A percentile compares a stretch with the other conserved stretches of the same genome.
Evolutionary conservation across 2,888 invertebrate genomes (phyloP).

Genomic region (Ectropis crepuscularia): DNA sequence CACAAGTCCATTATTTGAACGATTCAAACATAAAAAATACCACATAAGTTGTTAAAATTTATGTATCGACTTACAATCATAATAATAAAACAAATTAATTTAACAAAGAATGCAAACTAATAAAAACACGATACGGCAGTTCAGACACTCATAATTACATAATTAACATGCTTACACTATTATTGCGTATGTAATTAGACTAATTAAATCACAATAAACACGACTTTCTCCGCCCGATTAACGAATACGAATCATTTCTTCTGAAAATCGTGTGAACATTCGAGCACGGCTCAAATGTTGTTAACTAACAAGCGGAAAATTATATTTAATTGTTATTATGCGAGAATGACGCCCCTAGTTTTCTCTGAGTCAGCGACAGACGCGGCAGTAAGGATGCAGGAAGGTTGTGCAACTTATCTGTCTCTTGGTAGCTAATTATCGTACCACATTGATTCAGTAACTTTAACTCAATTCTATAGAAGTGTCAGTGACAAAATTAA

Average conservation of each 20-base stretch:
- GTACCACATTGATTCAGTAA: too few relatives aligned
- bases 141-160: slow-evolving; percentile 8
- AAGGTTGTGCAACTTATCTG: too few relatives aligned
- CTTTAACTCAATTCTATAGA: too few relatives aligned
- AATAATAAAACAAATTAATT: not conserved
- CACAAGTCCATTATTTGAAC: too few relatives aligned
- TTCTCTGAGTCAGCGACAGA: slow-evolving; percentile 68
- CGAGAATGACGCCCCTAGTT: slow-evolving; percentile 75
- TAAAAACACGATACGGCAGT: slow-evolving; percentile 7
- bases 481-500: too few relatives aligned
- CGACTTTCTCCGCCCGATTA: slow-evolving; percentile 27
- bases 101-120: not conserved
- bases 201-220: slow-evolving; percentile 9
- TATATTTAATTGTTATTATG: slow-evolving; percentile 47
- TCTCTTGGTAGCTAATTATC: too few relatives aligned
- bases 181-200: too few relatives aligned
- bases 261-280: slow-evolving; percentile 39
- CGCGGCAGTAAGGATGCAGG: slow-evolving; percentile 24
- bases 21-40: too few relatives aligned
- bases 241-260: slow-evolving; percentile 28
- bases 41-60: too few relatives aligned
- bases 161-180: not conserved
- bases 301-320: slow-evolving; percentile 75
- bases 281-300: slow-evolving; percentile 54
- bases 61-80: too few relatives aligned